Evolutionary conservation across 2,797 vertebrate genomes (phyloP), one percentile per base, ranked within the genome.

Genomic region (Liasis olivaceus): DNA sequence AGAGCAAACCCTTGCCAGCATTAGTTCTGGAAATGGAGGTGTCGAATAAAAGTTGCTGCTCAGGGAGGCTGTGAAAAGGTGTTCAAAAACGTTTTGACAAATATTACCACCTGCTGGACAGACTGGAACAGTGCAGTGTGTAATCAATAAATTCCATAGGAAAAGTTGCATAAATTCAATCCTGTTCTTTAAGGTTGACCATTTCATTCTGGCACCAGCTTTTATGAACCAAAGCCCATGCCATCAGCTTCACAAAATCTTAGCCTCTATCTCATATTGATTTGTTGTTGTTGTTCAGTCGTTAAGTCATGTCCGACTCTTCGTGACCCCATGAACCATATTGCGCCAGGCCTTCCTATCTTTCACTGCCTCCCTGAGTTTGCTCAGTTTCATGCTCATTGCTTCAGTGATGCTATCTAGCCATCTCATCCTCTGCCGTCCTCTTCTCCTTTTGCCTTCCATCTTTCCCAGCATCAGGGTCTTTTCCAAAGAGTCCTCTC

Each of bases 21-120:
- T 3, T 63, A 3, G 13, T 91, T 64, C 66, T 1, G 8, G 51
- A 54, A 6, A 66, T 0, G 20, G 17, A 7, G 36, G n/a, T 8
- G 0, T 24, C 89, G 88, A 0, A 1, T 81, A 64, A n/a, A 0
- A 0, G 69, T 7, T 0, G 62, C 22, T 24, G 56, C 3, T 91
- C 20, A 0, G 20, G 42, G 22, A 31, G 31, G 2, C 15, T 0
- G 14, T 0, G 0, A 36, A 36, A 77, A 42, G 31, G 42, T 81
- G 7, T 0, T 59, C 64, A 51, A 94, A 91, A 95, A 95, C 26
- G 54, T 97, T 81, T 96, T 97, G 92, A 96, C 95, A 96, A 95
- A 97, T 86, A 93, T 92, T 95, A 54, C 90, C 96, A 95, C 95
- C 96, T 96, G 89, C 95, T 96, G 95, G 96, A 93, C 93, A 88